Conservation (phyloP, 2,888 invertebrate species). For the Uropetala carovei region DNA sequence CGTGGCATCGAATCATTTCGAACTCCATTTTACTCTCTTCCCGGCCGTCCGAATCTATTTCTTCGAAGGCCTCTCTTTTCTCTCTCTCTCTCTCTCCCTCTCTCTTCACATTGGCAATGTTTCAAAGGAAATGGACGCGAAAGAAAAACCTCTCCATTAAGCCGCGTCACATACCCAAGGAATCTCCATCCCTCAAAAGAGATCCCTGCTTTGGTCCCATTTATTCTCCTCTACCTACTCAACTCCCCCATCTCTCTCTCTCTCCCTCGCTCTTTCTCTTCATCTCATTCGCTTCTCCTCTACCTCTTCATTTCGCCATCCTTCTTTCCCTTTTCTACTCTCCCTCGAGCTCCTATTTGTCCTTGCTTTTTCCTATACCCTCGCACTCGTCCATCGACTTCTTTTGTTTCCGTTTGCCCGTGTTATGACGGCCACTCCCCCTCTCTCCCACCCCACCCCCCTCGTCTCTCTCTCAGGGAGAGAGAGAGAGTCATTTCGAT, state of each 20-base stretch:
- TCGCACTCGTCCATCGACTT: background rate
- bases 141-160: slow-evolving; percentile 25
- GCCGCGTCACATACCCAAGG: background rate
- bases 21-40: no score
- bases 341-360: background rate
- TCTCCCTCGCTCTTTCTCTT: background rate
- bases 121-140: background rate
- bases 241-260: no score
- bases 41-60: background rate
- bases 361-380: background rate
- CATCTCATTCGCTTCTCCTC: background rate
- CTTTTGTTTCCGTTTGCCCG: background rate
- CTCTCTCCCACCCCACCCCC: background rate
- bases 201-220: slow-evolving; percentile 24
- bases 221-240: background rate
- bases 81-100: background rate
- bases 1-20: no score
- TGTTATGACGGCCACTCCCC: slow-evolving; percentile 4
- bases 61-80: background rate
- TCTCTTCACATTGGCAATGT: slow-evolving; percentile 16
- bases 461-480: no score
- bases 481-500: slow-evolving; percentile 11
- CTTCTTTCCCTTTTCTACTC: background rate
- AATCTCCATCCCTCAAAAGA: slow-evolving; percentile 32
- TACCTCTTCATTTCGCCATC: background rate